Percentiles rank a stretch among this genome's conserved stretches.
Conservation (phyloP, 2,888 invertebrate species). For the Polietes domitor region DNA sequence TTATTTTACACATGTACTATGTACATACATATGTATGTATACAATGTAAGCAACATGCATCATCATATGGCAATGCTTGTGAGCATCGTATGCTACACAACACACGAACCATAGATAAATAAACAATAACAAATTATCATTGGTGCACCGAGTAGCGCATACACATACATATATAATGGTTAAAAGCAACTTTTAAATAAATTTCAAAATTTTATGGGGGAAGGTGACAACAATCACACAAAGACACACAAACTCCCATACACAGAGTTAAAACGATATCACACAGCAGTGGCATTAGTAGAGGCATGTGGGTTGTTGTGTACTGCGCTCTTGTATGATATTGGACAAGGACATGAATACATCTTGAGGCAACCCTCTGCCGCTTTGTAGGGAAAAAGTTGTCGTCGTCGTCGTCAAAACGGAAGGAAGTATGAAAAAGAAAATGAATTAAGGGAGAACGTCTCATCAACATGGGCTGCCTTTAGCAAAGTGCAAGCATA, state of each 20-base stretch:
- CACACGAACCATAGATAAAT: not conserved
- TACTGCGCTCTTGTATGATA: not conserved
- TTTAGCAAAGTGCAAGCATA: constrained; percentile 3
- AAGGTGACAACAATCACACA: too few relatives aligned
- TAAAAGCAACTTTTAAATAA: constrained; percentile 72
- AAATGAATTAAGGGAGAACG: constrained; percentile 11
- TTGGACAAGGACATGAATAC: constrained; percentile 15
- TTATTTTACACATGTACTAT: not conserved
- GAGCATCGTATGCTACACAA: not conserved
- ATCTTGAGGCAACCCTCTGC: constrained; percentile 37
- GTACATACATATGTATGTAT: not conserved
- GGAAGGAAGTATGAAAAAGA: constrained; percentile 62
- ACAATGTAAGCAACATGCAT: not conserved
- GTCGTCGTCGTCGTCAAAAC: constrained; percentile 45
- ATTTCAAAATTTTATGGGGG: constrained; percentile 72
- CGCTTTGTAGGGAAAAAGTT: constrained; percentile 29
- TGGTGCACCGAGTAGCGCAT: constrained; percentile 52
- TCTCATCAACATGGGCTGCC: constrained; percentile 16
- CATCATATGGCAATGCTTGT: not conserved
- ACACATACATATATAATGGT: constrained; percentile 48
- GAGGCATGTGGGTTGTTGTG: not conserved
- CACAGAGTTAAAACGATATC: not conserved
- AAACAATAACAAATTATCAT: constrained; percentile 61
- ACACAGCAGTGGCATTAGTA: not conserved
- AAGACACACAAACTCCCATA: constrained; percentile 14